A percentile compares a stretch with the other conserved stretches of the same genome.
These are phyloP conservation scores for Anastatus disparis DNA, from an alignment of 1,140 invertebrate species.

Conservation along the genomic window DNA sequence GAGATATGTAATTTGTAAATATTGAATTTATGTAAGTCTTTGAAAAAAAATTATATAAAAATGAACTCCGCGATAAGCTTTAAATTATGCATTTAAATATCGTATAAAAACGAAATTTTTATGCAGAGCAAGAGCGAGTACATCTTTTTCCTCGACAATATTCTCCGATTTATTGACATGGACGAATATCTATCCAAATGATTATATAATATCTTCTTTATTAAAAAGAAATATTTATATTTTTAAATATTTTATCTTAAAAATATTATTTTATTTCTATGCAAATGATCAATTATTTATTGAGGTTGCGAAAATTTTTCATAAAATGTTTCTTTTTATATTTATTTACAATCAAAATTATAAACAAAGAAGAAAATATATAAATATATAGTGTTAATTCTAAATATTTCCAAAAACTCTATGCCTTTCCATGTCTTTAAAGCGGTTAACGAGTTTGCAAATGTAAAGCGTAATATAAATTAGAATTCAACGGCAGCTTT, in stretches of 20 bases:
- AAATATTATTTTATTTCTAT: too few species aligned
- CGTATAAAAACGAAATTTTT: neutral
- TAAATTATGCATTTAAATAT: neutral
- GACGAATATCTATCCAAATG: neutral
- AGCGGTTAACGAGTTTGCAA: neutral
- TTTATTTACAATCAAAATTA: too few species aligned
- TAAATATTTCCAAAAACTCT: too few species aligned
- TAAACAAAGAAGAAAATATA: too few species aligned
- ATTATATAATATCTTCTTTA: neutral
- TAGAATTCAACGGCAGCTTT: too few species aligned
- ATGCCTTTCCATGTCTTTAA: too few species aligned
- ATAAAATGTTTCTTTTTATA: too few species aligned
- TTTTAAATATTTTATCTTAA: too few species aligned
- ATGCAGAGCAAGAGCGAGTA: neutral
- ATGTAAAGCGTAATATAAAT: neutral
- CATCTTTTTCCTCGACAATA: neutral
- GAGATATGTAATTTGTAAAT: constrained; percentile 20
- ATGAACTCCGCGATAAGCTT: constrained; percentile 20
- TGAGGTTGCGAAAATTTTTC: too few species aligned
- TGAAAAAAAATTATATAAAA: neutral
- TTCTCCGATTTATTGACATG: neutral
- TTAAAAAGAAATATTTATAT: neutral
- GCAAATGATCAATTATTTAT: too few species aligned
- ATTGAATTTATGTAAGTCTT: constrained; percentile 2
- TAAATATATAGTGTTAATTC: too few species aligned